Evolutionary conservation across 2,888 invertebrate species (phyloP).

Genomic region (Cataglyphis livida): DNA sequence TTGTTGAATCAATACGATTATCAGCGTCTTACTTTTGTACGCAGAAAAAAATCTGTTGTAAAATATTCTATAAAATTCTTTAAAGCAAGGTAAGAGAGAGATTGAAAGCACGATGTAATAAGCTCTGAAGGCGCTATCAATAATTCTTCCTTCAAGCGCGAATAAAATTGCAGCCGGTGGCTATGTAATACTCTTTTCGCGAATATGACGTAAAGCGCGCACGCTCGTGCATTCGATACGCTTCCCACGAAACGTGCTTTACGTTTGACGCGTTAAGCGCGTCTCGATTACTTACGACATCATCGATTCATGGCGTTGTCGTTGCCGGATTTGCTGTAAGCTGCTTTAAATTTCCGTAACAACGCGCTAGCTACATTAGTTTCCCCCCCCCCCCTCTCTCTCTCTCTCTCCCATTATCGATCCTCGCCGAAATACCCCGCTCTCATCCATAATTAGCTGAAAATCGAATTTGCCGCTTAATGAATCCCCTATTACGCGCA

Average conservation of each 20-base stretch:
- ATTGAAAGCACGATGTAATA: conserved; percentile 28
- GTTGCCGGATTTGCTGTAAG: conserved; percentile 35
- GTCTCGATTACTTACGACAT: conserved; percentile 47
- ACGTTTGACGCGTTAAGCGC: conserved; percentile 46
- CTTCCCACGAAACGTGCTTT: conserved; percentile 35
- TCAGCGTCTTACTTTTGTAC: neutral
- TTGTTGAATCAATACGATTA: neutral
- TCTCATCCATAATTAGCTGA: conserved; percentile 21
- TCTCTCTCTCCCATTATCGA: neutral
- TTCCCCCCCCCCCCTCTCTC: neutral
- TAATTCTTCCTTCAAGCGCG: conserved; percentile 33
- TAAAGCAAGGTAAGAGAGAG: conserved; percentile 9
- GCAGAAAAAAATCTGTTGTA: conserved; percentile 8
- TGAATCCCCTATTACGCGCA: conserved; percentile 46
- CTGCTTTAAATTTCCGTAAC: conserved; percentile 48
- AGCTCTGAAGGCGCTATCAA: conserved; percentile 34
- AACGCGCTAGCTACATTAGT: conserved; percentile 10
- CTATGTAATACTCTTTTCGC: conserved; percentile 32
- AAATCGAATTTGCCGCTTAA: conserved; percentile 45
- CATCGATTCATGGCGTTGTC: conserved; percentile 43
- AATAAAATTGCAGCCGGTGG: conserved; percentile 43
- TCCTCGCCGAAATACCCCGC: conserved; percentile 9
- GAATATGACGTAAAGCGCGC: neutral
- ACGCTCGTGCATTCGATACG: conserved; percentile 29
- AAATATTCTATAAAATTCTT: conserved; percentile 19